Evolutionary conservation across 2,113 vertebrate species (phyloP).

Genomic region (Okapia johnstoni): DNA sequence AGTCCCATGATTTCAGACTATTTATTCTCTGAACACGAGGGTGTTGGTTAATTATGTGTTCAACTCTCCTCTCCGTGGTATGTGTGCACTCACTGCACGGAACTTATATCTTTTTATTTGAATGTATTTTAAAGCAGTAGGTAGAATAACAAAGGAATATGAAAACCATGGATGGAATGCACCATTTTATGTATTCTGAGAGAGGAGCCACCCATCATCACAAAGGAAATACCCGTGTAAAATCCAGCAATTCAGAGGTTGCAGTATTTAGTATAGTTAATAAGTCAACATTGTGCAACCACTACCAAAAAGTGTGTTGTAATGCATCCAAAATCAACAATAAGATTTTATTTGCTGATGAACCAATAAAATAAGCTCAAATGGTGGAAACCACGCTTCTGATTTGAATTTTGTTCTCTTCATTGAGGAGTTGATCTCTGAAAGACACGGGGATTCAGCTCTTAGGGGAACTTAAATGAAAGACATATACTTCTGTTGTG

Average conservation of each 20-base stretch:
- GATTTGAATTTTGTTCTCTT: background rate
- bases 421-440: background rate
- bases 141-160: slow-evolving; percentile 72
- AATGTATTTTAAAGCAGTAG: slow-evolving; percentile 88
- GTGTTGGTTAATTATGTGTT: slow-evolving; percentile 68
- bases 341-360: slow-evolving; percentile 72
- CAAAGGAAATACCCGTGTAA: slow-evolving; percentile 52
- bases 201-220: slow-evolving; percentile 60
- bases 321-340: slow-evolving; percentile 60
- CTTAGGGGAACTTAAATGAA: background rate
- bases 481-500: background rate
- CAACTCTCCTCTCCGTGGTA: slow-evolving; percentile 70
- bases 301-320: slow-evolving; percentile 67
- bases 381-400: slow-evolving; percentile 19
- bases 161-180: slow-evolving; percentile 52
- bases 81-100: slow-evolving; percentile 76
- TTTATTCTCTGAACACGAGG: slow-evolving; percentile 78
- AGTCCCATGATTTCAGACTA: slow-evolving; percentile 77
- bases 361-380: slow-evolving; percentile 79
- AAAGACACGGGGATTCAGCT: background rate
- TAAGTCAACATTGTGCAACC: slow-evolving; percentile 57
- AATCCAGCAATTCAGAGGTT: slow-evolving; percentile 29
- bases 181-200: slow-evolving; percentile 70
- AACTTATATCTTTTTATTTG: slow-evolving; percentile 81
- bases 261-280: slow-evolving; percentile 66